These are phyloP conservation scores for Eidolon dupreanum DNA, from an alignment of 2,797 vertebrate genomes.

Conservation along the genomic window DNA sequence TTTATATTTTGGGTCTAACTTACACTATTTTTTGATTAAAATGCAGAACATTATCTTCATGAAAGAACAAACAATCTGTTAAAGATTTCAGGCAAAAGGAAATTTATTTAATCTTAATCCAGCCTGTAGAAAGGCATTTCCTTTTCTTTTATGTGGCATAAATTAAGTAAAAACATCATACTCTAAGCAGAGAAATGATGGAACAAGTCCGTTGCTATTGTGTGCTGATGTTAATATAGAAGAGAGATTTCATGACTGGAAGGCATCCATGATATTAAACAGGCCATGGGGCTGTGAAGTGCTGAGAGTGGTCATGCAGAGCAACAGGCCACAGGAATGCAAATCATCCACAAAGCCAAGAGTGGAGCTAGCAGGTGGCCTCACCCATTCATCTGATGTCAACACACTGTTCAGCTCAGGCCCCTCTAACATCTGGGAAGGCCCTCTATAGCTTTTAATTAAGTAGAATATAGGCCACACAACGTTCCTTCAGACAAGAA, in stretches of 20 bases:
- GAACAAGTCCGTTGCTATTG: constrained; percentile 88
- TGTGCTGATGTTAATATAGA: constrained; percentile 85
- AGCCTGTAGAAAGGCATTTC: constrained; percentile 79
- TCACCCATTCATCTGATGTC: constrained; percentile 93
- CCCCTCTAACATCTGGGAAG: constrained; percentile 92
- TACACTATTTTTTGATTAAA: constrained; percentile 64
- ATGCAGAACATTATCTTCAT: constrained; percentile 67
- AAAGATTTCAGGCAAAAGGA: constrained; percentile 78
- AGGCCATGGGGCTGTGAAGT: constrained; percentile 93
- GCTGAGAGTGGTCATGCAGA: constrained; percentile 93
- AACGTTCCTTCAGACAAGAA: constrained; percentile 86
- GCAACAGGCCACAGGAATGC: constrained; percentile 98
- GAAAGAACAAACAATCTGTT: constrained; percentile 69
- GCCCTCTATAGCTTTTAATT: constrained; percentile 93
- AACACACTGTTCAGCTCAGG: constrained; percentile 90
- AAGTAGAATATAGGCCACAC: constrained; percentile 91
- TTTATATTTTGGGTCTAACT: constrained; percentile 46
- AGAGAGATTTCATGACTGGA: constrained; percentile 90
- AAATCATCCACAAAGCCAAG: constrained; percentile 93
- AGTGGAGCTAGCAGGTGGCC: constrained; percentile 97
- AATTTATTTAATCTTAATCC: constrained; percentile 86
- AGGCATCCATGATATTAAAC: constrained; percentile 93
- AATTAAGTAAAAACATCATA: constrained; percentile 84
- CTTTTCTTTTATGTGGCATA: constrained; percentile 88
- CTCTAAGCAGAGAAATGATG: constrained; percentile 81